phyloP scores from a whole-genome alignment of 2,113 vertebrate genomes.

The Tupaia tana region DNA sequence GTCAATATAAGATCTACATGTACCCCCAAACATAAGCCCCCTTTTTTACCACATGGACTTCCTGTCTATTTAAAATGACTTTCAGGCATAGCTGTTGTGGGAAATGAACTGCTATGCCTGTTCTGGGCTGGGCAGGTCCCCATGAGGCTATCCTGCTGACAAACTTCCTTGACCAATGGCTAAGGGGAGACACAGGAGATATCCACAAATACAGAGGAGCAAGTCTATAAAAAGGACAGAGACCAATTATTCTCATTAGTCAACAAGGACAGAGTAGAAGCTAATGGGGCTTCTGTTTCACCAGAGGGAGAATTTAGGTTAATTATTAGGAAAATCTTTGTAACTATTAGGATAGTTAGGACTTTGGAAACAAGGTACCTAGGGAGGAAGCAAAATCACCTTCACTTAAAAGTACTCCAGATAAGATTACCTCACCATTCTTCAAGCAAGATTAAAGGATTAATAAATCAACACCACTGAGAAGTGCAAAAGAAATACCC shows the following conservation, averaged over 20 bases:
- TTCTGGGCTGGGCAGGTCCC: conserved; percentile 70
- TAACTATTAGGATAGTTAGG: conserved; percentile 73
- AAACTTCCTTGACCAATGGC: conserved; percentile 74
- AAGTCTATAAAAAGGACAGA: conserved; percentile 72
- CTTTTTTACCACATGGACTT: conserved; percentile 18
- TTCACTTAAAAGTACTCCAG: conserved; percentile 65
- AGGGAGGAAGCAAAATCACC: conserved; percentile 73
- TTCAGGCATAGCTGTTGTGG: conserved; percentile 59
- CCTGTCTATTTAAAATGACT: conserved; percentile 40
- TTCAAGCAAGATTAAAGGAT: conserved; percentile 66
- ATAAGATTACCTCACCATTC: conserved; percentile 65
- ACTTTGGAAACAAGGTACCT: conserved; percentile 69
- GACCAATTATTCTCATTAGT: conserved; percentile 81
- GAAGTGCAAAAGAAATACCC: not conserved
- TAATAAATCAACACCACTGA: conserved; percentile 44
- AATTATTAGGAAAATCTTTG: conserved; percentile 81
- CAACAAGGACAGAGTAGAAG: conserved; percentile 79
- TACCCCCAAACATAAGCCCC: not conserved
- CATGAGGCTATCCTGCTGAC: conserved; percentile 71
- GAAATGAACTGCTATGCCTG: conserved; percentile 56
- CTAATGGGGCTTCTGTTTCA: conserved; percentile 79
- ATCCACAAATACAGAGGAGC: conserved; percentile 66
- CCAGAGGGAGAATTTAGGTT: conserved; percentile 80
- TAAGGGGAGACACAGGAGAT: not conserved
- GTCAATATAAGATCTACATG: not conserved